Evolutionary conservation across 92 coral and sea anemone genomes (phyloP).

Genomic region (Porites rus): DNA sequence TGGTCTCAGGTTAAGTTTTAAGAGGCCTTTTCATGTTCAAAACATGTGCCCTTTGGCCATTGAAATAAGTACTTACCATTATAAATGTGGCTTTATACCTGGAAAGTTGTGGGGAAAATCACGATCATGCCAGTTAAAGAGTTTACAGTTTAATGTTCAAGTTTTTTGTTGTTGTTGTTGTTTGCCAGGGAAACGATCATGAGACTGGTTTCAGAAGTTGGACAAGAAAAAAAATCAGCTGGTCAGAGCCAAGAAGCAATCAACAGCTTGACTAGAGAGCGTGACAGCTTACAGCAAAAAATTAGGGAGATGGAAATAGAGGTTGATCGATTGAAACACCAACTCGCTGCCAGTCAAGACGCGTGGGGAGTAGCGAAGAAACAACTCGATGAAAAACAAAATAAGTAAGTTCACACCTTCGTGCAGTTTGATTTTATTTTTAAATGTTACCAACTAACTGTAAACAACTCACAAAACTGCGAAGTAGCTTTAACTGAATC

Average conservation of each 20-base stretch:
- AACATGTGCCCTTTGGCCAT: too few species aligned
- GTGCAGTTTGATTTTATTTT: background rate
- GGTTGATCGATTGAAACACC: slow-evolving; percentile 78
- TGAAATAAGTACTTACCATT: too few species aligned
- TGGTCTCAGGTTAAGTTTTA: too few species aligned
- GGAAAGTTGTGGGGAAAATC: too few species aligned
- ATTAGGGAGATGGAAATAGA: slow-evolving; percentile 90
- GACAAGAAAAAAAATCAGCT: slow-evolving; percentile 95
- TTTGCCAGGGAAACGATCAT: slow-evolving; percentile 89
- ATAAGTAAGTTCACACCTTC: slow-evolving; percentile 60
- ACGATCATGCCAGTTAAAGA: background rate
- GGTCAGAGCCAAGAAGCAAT: slow-evolving; percentile 77
- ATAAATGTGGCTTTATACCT: too few species aligned
- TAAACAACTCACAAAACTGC: background rate
- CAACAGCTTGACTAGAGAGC: slow-evolving; percentile 76
- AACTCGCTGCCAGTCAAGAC: slow-evolving; percentile 94
- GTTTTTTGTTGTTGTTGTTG: background rate
- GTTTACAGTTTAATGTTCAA: background rate
- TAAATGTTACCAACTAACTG: background rate
- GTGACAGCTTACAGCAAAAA: slow-evolving; percentile 86
- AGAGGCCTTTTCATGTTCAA: too few species aligned
- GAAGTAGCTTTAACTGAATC: background rate
- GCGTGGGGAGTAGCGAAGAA: slow-evolving; percentile 89
- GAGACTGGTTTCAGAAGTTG: slow-evolving; percentile 97
- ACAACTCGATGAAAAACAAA: slow-evolving; percentile 81